Evolutionary conservation across 2,888 invertebrate species (phyloP), one percentile per base, ranked within the genome.

Genomic region (Cremastobaeus sp.): DNA sequence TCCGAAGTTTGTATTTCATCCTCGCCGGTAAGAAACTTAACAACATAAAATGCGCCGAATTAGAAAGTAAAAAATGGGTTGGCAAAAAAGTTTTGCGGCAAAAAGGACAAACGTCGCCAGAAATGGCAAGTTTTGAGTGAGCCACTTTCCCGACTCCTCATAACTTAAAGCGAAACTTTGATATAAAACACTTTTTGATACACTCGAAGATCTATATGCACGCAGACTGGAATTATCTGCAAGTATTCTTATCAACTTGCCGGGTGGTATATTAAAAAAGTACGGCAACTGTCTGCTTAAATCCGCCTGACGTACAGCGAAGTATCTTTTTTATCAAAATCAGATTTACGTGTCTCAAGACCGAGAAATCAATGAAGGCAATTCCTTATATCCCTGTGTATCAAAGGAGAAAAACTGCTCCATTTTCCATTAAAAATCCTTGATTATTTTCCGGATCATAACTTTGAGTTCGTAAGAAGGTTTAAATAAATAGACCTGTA

Each of bases 211-310:
- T 64, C 41, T 43, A 54, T 28, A 11, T 37, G 32, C 54, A 48
- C 47, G 34, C 55, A 12, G 60, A 25, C 32, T 25, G 20, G 48
- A 57, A 62, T 70, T 48, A 70, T 70, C 62, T 54, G 47, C 47
- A 69, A 66, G 50, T 21, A 57, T 66, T 57, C 60, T 45, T 52
- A 43, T 41, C 28, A 35, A 52, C 25, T 52, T 17, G 20, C 32
- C 9, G 28, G 25, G 9, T 34, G 43, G 52, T 69, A 69, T 60
- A 69, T 69, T 69, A 69, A 69, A 69, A 68, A 69, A 69, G 69
- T 69, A 39, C 18, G 52, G 41, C 25, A 34, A 43, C 43, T 59
- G 50, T 54, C 48, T 15, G 15, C 37, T 39, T 57, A 68, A 54
- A 54, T 43, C 45, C 45, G 43, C n/a, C 12, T 14, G 21, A 37